A percentile compares a stretch with the other conserved stretches of the same genome.
Evolutionary conservation across 2,797 vertebrate species (phyloP).

Genomic region (Octomys mimax): DNA sequence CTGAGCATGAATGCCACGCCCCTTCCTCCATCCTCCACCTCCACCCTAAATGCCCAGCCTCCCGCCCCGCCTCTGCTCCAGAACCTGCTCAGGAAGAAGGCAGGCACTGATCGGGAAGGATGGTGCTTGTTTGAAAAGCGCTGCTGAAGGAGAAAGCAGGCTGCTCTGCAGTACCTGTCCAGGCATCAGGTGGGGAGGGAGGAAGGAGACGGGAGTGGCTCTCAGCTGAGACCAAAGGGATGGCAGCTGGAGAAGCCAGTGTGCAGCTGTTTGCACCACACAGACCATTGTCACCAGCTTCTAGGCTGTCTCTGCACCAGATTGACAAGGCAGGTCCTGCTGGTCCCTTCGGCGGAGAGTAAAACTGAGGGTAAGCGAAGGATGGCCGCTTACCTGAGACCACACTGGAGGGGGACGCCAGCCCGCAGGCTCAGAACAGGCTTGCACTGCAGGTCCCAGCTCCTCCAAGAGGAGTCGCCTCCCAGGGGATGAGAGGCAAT

Average conservation of each 20-base stretch:
- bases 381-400: background rate
- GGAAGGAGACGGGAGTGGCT: background rate
- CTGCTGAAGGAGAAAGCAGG: background rate
- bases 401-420: background rate
- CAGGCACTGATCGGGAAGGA: background rate
- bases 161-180: background rate
- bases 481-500: background rate
- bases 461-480: background rate
- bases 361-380: slow-evolving; percentile 21
- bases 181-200: background rate
- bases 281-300: background rate
- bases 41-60: background rate
- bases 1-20: background rate
- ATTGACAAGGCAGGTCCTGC: background rate
- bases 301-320: background rate
- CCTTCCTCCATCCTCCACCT: background rate
- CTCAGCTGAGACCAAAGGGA: background rate
- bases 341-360: background rate
- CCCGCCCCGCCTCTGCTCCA: background rate
- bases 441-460: background rate
- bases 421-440: background rate
- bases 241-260: background rate
- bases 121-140: background rate
- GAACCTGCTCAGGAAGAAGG: background rate
- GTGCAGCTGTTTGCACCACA: background rate